phyloP scores from a whole-genome alignment of 2,797 vertebrate species.

The Synaphobranchus kaupii region DNA sequence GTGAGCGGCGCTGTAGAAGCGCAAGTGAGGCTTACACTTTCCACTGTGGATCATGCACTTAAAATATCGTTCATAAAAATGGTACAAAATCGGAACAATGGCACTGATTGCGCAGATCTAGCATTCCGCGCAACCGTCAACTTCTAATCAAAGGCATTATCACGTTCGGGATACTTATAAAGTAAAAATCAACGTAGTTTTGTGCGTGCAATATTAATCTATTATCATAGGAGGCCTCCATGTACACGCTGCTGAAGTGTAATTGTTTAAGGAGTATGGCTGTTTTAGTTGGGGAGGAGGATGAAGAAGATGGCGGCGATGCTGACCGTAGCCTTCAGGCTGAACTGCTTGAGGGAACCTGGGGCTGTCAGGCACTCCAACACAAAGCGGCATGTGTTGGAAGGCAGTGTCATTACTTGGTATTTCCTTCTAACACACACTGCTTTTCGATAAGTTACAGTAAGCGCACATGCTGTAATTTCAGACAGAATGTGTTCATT shows the following conservation, averaged over 20 bases:
- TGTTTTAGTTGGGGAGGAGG: neutral
- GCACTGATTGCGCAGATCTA: neutral
- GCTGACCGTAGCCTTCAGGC: neutral
- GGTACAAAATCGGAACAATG: neutral
- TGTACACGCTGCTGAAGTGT: neutral
- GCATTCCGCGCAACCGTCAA: neutral
- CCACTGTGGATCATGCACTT: neutral
- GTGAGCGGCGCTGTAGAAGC: neutral
- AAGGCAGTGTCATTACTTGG: neutral
- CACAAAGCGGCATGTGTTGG: neutral
- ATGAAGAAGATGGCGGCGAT: neutral
- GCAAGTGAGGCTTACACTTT: neutral
- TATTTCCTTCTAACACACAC: neutral
- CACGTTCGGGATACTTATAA: neutral
- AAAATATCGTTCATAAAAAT: neutral
- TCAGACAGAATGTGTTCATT: neutral
- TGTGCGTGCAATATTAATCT: neutral
- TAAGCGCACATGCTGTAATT: neutral
- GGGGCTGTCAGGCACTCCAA: neutral
- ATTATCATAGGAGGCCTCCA: neutral
- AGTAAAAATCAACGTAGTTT: neutral
- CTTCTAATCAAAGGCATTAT: neutral
- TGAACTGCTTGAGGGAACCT: neutral
- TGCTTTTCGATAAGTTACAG: neutral
- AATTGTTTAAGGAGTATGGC: neutral